phyloP scores from a whole-genome alignment of 2,888 invertebrate species.

The Flexamia atlantica region DNA sequence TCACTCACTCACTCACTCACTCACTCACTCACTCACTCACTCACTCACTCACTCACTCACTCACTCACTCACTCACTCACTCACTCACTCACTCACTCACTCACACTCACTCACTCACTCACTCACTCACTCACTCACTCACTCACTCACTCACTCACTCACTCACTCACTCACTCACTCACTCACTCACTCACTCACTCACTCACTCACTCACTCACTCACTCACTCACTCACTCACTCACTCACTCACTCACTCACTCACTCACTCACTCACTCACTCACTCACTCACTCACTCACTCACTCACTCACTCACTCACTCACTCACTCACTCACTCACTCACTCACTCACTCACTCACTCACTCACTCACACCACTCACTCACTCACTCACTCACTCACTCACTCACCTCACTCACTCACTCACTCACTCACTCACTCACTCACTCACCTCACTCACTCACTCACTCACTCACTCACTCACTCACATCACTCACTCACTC shows the following conservation, averaged over 20 bases:
- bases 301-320: conserved; percentile 47
- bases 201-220: conserved; percentile 23
- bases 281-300: conserved; percentile 39
- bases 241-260: conserved; percentile 16
- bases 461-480: conserved; percentile 53
- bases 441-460: too few species aligned
- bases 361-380: conserved; percentile 26
- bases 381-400: conserved; percentile 12
- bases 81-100: conserved; percentile 11
- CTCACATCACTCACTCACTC: too few species aligned
- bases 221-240: conserved; percentile 18
- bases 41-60: conserved; percentile 32
- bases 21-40: conserved; percentile 22
- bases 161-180: conserved; percentile 24
- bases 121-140: conserved; percentile 31
- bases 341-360: conserved; percentile 45
- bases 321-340: conserved; percentile 42
- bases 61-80: conserved; percentile 26
- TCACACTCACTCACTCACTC: conserved; percentile 45
- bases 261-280: conserved; percentile 37
- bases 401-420: conserved; percentile 31
- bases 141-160: conserved; percentile 1
- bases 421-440: conserved; percentile 38
- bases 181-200: conserved; percentile 19
- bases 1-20: conserved; percentile 41